Percentiles rank a stretch among this genome's conserved stretches.
phyloP scores from a whole-genome alignment of 2,113 vertebrate genomes.

The Ictalurus furcatus region DNA sequence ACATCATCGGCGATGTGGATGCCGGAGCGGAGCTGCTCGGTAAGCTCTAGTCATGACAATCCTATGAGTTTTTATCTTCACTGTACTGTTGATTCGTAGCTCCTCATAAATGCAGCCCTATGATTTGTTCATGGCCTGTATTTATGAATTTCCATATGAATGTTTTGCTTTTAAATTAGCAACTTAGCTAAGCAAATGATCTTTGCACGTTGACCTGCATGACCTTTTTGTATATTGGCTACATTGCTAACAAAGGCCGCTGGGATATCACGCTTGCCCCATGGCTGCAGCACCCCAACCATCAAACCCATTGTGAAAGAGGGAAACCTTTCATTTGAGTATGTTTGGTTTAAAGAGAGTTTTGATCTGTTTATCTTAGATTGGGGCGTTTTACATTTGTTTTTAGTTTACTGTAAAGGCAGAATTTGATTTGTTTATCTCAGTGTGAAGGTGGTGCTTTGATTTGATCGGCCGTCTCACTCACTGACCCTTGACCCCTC shows the following conservation, averaged over 20 bases:
- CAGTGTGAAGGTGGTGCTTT: slow-evolving; percentile 56
- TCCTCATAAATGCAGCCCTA: slow-evolving; percentile 1
- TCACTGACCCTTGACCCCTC: slow-evolving; percentile 81
- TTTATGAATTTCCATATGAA: slow-evolving; percentile 4
- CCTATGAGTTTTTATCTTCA: not conserved
- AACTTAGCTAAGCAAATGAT: slow-evolving; percentile 7
- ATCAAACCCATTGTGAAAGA: slow-evolving; percentile 39
- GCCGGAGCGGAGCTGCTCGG: slow-evolving; percentile 96
- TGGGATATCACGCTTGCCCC: slow-evolving; percentile 66
- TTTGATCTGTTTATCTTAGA: slow-evolving; percentile 30
- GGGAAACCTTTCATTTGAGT: slow-evolving; percentile 35
- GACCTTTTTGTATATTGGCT: slow-evolving; percentile 51
- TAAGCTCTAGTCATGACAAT: slow-evolving; percentile 63
- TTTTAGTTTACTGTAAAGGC: slow-evolving; percentile 58
- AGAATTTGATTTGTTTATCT: slow-evolving; percentile 56
- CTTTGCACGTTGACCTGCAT: slow-evolving; percentile 61
- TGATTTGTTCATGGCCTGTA: slow-evolving; percentile 14
- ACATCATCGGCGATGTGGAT: slow-evolving; percentile 96
- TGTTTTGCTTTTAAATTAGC: not conserved
- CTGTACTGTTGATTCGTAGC: not conserved
- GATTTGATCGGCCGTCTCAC: slow-evolving; percentile 69
- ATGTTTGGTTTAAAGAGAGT: not conserved
- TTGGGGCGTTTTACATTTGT: slow-evolving; percentile 34
- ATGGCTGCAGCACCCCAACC: slow-evolving; percentile 65
- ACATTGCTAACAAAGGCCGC: slow-evolving; percentile 50